Evolutionary conservation across 2,888 invertebrate species (phyloP), one percentile per base, ranked within the genome.

Genomic region (Scaptomyza flava): DNA sequence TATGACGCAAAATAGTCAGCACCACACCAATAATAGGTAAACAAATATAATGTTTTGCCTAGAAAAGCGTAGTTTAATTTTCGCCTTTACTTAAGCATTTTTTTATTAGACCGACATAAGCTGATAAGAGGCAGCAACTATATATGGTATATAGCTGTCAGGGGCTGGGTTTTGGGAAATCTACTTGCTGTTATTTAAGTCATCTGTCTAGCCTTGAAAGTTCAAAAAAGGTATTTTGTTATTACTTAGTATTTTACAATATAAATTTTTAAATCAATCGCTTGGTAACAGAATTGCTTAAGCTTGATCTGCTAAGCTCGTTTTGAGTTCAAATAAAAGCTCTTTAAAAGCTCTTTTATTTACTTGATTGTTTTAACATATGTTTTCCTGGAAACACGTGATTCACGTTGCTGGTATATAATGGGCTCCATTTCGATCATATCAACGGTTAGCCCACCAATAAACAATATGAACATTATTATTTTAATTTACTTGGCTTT

Each of bases 81-180:
- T 23, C 23, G 23, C 27, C 3, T 27, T 27, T 27, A 27, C 27
- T 6, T 27, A 1, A 27, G 27, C 27, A 27, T 27, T 6, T 27
- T 27, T 27, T 4, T 0, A 4, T 27, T 33, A 20, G 23, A 47
- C 53, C 38, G 41, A 17, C 41, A 58, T 71, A 30, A 27, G 30
- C 54, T 76, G 73, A 76, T 73, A 61, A 76, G 59, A 12, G n/a
- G 7, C 0, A 30, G 5, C 0, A 30, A 3, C 5, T 36, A n/a
- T 8, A 17, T 17, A 17, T 17, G 17, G n/a, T n/a, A n/a, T n/a
- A n/a, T 17, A 0, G 14, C 6, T 43, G n/a, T 12, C 33, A 14
- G 34, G 42, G 8, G 45, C 76, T 66, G 61, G 77, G 58, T 60
- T 60, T 66, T 72, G 73, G 54, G 58, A 20, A 45, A 8, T 30